Conservation (phyloP, 92 coral and sea anemone genomes). For the Isaurus tuberculatus region DNA sequence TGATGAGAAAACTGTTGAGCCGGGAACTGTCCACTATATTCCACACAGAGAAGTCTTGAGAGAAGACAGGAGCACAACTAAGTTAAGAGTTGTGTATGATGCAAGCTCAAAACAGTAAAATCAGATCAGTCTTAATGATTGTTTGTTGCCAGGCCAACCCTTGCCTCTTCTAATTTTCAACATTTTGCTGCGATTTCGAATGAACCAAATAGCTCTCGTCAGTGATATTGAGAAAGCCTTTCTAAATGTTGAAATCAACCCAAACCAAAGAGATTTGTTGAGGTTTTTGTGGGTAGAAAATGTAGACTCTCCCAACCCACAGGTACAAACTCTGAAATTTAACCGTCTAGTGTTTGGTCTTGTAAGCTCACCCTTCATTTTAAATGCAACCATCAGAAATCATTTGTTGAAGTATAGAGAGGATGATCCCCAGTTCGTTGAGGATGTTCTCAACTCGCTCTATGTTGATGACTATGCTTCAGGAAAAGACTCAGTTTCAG, state of each 20-base stretch:
- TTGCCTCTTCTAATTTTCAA: conserved; percentile 25
- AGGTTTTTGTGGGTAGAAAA: conserved; percentile 56
- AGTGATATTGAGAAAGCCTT: conserved; percentile 43
- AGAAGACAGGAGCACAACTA: conserved; percentile 45
- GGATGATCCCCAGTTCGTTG: conserved; percentile 51
- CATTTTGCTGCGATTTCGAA: conserved; percentile 44
- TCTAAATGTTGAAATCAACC: conserved; percentile 48
- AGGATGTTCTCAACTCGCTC: conserved; percentile 42
- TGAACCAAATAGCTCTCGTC: conserved; percentile 28
- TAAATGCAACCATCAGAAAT: conserved; percentile 44
- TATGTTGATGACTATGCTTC: conserved; percentile 61
- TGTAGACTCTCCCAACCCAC: conserved; percentile 34
- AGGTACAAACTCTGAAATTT: conserved; percentile 49
- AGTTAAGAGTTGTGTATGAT: conserved; percentile 46
- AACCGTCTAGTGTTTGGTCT: conserved; percentile 57
- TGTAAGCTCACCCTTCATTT: conserved; percentile 48
- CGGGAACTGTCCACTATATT: conserved; percentile 41
- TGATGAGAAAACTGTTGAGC: conserved; percentile 11
- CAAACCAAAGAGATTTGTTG: conserved; percentile 29
- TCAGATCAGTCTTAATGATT: conserved; percentile 30
- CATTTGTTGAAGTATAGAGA: conserved; percentile 41
- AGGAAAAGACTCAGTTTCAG: conserved; percentile 34
- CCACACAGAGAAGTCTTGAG: conserved; percentile 57
- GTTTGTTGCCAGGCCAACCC: conserved; percentile 38
- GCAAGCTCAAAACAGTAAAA: conserved; percentile 41